A percentile compares a stretch with the other conserved stretches of the same genome.
Conservation (phyloP, 2,113 vertebrate species). For the Circaetus cinerascens region DNA sequence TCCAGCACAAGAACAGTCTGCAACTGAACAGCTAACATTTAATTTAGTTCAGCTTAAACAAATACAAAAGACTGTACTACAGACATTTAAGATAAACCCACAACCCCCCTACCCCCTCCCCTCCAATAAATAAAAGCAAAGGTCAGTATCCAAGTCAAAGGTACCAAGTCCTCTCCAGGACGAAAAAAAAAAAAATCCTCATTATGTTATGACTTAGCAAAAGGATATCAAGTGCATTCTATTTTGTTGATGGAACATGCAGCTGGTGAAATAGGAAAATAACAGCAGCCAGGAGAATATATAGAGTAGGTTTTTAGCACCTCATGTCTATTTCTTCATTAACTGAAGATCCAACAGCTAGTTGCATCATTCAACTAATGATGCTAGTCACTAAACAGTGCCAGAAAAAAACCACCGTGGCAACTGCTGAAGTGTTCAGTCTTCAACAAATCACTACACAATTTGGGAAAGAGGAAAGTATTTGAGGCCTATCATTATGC, state of each 20-base stretch:
- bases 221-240: not conserved
- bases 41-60: not conserved
- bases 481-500: not conserved
- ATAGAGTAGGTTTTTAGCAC: not conserved
- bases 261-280: not conserved
- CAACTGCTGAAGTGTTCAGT: not conserved
- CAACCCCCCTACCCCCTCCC: too few relatives aligned
- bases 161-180: not conserved
- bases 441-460: not conserved
- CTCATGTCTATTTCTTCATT: not conserved
- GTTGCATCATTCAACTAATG: not conserved
- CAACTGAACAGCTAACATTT: not conserved
- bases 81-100: not conserved
- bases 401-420: not conserved
- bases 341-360: not conserved
- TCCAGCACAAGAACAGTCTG: not conserved
- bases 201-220: not conserved
- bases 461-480: not conserved
- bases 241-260: not conserved
- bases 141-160: not conserved
- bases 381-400: not conserved
- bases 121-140: not conserved
- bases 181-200: not conserved
- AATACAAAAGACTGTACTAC: not conserved
- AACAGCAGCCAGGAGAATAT: not conserved